Base-by-base conservation (phyloP, 2,888 invertebrate genomes). In the Malthinus seriepunctatus region DNA sequence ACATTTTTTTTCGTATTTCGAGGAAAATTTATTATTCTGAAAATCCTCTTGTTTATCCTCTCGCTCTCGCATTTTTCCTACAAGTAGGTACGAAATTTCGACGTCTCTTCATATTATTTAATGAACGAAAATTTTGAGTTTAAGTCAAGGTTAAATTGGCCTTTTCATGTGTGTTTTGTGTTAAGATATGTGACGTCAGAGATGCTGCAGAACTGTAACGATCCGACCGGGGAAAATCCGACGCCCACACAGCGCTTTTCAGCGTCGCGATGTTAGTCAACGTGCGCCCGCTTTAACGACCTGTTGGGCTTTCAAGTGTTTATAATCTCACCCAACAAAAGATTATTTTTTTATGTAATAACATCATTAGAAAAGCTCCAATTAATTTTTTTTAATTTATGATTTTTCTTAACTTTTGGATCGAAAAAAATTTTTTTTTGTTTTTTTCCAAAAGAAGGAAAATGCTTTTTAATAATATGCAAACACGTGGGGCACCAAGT, bases 131-230 rank as follows among this genome's bases (percentile, higher is more conserved):
- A 6, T 42, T 42, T 23, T n/a, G 39, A 48, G 54, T 39, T 23
- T 35, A 46, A 53, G 57, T 61, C 61, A 61, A 60, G 60, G 56
- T 52, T 51, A 32, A n/a, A 47, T 8, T 46, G 32, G 46, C 23
- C 15, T 48, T 56, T 51, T 49, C 31, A 42, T 52, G 45, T 56
- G 39, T 62, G 63, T 63, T 63, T 64, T 59, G 48, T 57, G 60
- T 23, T 60, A 55, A 48, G 62, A 56, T 51, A 14, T 46, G 65
- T 76, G 76, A 74, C 75, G 75, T 75, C 76, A 76, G 69, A 64
- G 73, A 73, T 74, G 74, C 73, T 74, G 75, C 74, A 74, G 72
- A 66, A 69, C 67, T 73, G 73, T 74, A 76, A 74, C 76, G 76
- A 76, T 75, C 76, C 69, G 65, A 63, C 64, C 64, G 67, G 63